phyloP scores from a whole-genome alignment of 2,888 invertebrate species.

The Sphaerophoria taeniata region DNA sequence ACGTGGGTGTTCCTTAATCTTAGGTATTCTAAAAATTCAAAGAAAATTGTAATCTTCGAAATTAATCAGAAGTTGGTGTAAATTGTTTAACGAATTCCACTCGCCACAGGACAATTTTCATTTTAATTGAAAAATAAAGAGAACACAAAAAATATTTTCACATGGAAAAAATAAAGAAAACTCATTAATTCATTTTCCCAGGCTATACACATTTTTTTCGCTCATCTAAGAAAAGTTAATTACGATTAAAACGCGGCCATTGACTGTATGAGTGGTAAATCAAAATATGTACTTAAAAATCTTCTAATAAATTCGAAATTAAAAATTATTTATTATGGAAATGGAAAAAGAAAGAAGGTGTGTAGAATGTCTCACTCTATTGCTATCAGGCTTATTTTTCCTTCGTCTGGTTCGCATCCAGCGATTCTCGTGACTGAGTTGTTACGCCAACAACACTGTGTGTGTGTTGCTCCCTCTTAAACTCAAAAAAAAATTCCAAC shows the following conservation, averaged over 20 bases:
- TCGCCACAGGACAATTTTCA: too few relatives aligned
- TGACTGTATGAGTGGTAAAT: slow-evolving; percentile 46
- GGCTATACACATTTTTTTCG: not conserved
- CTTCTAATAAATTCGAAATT: slow-evolving; percentile 59
- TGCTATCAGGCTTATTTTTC: slow-evolving; percentile 39
- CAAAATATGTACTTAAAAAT: slow-evolving; percentile 59
- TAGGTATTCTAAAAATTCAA: too few relatives aligned
- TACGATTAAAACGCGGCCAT: slow-evolving; percentile 36
- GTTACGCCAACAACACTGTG: slow-evolving; percentile 3
- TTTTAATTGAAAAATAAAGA: not conserved
- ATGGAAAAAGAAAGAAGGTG: not conserved
- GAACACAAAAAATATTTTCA: not conserved
- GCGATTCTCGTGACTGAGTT: not conserved
- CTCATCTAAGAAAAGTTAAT: slow-evolving; percentile 44
- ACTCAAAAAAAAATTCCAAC: slow-evolving; percentile 19
- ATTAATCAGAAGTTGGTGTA: too few relatives aligned
- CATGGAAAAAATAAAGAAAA: not conserved
- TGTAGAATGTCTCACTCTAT: not conserved
- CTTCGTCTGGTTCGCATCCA: slow-evolving; percentile 1
- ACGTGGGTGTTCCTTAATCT: too few relatives aligned
- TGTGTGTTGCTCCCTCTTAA: not conserved
- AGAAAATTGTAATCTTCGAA: too few relatives aligned
- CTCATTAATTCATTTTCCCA: slow-evolving; percentile 16
- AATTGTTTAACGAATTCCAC: too few relatives aligned
- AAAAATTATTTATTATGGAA: slow-evolving; percentile 43